Evolutionary conservation across 1,140 invertebrate genomes (phyloP).

Genomic region (Leptinotarsa defecta): DNA sequence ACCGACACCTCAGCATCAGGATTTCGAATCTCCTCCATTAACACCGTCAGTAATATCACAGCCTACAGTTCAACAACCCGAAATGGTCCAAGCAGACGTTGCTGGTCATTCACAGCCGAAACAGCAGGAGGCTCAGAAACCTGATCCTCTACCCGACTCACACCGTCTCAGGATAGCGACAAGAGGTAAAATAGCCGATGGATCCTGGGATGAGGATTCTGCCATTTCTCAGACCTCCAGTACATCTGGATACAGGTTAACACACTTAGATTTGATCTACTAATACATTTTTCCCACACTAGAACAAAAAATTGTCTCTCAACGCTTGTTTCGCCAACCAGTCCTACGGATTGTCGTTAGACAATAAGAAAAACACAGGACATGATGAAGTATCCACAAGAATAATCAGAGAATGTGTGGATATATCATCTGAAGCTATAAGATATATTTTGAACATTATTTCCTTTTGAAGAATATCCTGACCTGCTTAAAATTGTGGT

Average conservation of each 20-base stretch:
- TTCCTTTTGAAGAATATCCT: too few relatives aligned
- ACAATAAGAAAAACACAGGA: too few relatives aligned
- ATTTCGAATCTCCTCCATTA: slow-evolving; percentile 17
- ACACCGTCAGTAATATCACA: slow-evolving; percentile 7
- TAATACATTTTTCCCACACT: too few relatives aligned
- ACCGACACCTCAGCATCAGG: slow-evolving; percentile 23
- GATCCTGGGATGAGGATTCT: slow-evolving; percentile 79
- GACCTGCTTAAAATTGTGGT: too few relatives aligned
- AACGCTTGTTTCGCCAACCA: too few relatives aligned
- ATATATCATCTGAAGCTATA: too few relatives aligned
- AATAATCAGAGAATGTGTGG: too few relatives aligned
- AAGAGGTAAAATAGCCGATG: slow-evolving; percentile 58
- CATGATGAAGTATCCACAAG: too few relatives aligned
- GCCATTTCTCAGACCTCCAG: slow-evolving; percentile 73
- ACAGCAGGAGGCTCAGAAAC: slow-evolving; percentile 21
- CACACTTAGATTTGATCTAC: background rate
- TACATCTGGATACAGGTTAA: slow-evolving; percentile 71
- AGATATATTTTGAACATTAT: too few relatives aligned
- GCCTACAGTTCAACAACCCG: slow-evolving; percentile 4
- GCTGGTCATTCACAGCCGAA: slow-evolving; percentile 10
- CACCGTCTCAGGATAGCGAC: slow-evolving; percentile 53
- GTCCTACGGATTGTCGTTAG: too few relatives aligned
- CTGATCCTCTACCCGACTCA: slow-evolving; percentile 46
- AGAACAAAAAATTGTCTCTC: too few relatives aligned
- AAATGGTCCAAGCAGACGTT: background rate